Evolutionary conservation across 1,140 invertebrate genomes (phyloP).

Genomic region (Scaptomyza graminum): DNA sequence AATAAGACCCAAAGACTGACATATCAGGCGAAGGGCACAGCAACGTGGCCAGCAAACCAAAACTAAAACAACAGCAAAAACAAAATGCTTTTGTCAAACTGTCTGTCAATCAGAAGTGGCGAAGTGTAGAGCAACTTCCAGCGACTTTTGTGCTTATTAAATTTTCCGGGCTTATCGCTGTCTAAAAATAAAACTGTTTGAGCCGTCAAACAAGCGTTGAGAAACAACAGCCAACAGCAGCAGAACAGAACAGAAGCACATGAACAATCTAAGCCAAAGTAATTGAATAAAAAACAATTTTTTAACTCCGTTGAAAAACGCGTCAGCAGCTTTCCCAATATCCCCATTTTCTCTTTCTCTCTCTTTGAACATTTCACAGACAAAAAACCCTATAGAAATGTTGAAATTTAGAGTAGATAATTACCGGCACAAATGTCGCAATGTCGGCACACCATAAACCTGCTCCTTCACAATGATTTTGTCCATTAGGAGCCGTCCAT

Average conservation of each 20-base stretch:
- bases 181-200: slow-evolving; percentile 32
- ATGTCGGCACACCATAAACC: slow-evolving; percentile 81
- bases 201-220: slow-evolving; percentile 61
- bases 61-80: slow-evolving; percentile 45
- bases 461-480: slow-evolving; percentile 85
- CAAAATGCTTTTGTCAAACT: slow-evolving; percentile 62
- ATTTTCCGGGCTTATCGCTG: slow-evolving; percentile 68
- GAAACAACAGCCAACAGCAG: slow-evolving; percentile 23
- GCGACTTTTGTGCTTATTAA: slow-evolving; percentile 65
- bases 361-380: slow-evolving; percentile 29
- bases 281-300: slow-evolving; percentile 77
- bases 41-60: slow-evolving; percentile 36
- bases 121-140: background rate
- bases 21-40: slow-evolving; percentile 50
- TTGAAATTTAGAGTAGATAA: slow-evolving; percentile 49
- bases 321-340: slow-evolving; percentile 47
- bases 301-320: slow-evolving; percentile 54
- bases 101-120: slow-evolving; percentile 31
- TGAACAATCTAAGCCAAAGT: slow-evolving; percentile 61
- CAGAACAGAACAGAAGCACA: background rate
- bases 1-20: slow-evolving; percentile 19
- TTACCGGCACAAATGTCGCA: slow-evolving; percentile 86
- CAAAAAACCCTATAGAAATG: slow-evolving; percentile 21
- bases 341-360: background rate
- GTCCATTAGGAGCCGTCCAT: slow-evolving; percentile 86